Conservation (phyloP, 2,797 vertebrate species). For the Takifugu ocellatus region DNA sequence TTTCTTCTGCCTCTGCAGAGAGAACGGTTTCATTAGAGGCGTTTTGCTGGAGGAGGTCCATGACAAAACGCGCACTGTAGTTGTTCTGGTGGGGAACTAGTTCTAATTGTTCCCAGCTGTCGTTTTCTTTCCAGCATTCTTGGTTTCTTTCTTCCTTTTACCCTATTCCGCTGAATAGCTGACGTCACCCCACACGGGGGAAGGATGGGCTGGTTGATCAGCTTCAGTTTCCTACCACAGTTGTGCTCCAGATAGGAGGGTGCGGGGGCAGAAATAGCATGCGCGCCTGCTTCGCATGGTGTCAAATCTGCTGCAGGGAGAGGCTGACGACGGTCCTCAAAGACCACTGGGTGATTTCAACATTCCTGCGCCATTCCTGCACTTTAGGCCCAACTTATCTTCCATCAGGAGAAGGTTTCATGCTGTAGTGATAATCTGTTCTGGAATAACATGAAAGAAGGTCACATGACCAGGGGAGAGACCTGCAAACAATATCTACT, state of each 20-base stretch:
- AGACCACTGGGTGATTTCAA: no score
- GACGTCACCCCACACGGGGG: constrained; percentile 31
- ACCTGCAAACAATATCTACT: constrained; percentile 32
- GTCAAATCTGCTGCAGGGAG: constrained; percentile 43
- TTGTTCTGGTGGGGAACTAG: constrained; percentile 39
- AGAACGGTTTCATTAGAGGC: constrained; percentile 11
- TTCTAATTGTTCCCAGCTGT: constrained; percentile 67
- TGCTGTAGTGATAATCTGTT: constrained; percentile 6
- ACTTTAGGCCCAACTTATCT: constrained; percentile 5
- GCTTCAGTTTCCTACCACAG: constrained; percentile 44
- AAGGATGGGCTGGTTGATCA: constrained; percentile 37
- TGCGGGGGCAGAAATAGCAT: constrained; percentile 52
- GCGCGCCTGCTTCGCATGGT: constrained; percentile 27
- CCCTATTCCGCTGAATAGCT: constrained; percentile 19
- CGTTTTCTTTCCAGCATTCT: constrained; percentile 38
- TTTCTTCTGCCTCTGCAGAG: constrained; percentile 17
- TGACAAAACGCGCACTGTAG: constrained; percentile 36
- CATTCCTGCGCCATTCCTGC: constrained; percentile 12
- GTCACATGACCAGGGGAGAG: constrained; percentile 2
- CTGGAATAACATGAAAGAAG: constrained; percentile 11
- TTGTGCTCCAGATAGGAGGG: constrained; percentile 43
- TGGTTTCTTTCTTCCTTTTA: constrained; percentile 26
- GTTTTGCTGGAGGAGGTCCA: constrained; percentile 31
- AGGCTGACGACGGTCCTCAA: no score
- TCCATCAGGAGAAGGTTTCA: constrained; percentile 6